These are phyloP conservation scores for Otolemur garnettii DNA, from an alignment of 2,113 vertebrate genomes.

Conservation along the genomic window DNA sequence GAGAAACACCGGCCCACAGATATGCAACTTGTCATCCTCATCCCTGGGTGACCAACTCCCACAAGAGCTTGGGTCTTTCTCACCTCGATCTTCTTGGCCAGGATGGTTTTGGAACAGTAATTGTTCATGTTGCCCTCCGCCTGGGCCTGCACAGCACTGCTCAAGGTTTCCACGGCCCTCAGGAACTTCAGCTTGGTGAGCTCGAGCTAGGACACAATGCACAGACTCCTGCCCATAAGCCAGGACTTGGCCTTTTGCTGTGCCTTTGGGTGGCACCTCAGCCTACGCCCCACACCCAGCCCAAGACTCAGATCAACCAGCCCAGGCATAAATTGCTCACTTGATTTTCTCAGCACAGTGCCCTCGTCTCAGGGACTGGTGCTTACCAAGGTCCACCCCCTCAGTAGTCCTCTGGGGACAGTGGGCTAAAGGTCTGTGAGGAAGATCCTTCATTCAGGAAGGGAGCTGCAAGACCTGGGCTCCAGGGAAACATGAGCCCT, in stretches of 20 bases:
- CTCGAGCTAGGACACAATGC: background rate
- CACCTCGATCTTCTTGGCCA: conserved; percentile 77
- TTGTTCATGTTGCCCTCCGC: background rate
- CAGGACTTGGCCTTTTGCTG: background rate
- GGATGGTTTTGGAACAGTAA: conserved; percentile 37
- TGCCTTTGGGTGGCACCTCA: fast-evolving
- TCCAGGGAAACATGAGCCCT: background rate
- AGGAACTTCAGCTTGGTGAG: conserved; percentile 64
- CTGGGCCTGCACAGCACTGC: background rate
- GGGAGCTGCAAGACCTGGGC: background rate
- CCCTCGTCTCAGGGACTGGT: fast-evolving
- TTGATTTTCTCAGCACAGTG: background rate
- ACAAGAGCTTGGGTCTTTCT: background rate
- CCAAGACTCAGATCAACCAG: background rate
- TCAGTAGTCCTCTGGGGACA: background rate
- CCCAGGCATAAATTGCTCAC: fast-evolving
- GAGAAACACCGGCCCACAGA: fast-evolving
- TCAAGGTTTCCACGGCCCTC: conserved; percentile 61
- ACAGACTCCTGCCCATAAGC: background rate
- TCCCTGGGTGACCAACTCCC: background rate
- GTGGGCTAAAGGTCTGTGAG: background rate
- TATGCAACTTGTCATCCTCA: no score
- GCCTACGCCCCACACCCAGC: no score
- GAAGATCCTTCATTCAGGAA: background rate
- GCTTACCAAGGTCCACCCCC: background rate